A percentile compares a stretch with the other conserved stretches of the same genome.
phyloP scores from a whole-genome alignment of 2,113 vertebrate genomes.

The Balaenoptera acutorostrata region DNA sequence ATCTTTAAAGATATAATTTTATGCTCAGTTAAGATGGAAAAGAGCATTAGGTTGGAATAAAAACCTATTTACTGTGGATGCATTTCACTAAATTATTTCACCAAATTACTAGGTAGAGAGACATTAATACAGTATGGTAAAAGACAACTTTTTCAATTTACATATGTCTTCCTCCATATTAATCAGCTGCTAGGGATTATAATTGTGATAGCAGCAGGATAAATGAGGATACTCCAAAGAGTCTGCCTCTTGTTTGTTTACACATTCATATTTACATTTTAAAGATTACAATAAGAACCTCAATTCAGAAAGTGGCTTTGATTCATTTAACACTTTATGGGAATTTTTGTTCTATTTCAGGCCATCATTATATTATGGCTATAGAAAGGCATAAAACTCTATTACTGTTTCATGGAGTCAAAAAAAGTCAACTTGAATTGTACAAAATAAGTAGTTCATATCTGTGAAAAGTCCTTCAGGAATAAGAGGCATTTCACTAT shows the following conservation, averaged over 20 bases:
- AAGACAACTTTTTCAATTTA: constrained; percentile 38
- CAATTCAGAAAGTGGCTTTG: background rate
- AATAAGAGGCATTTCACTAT: constrained; percentile 60
- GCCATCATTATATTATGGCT: constrained; percentile 14
- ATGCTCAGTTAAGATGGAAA: constrained; percentile 83
- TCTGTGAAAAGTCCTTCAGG: constrained; percentile 70
- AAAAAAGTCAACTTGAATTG: constrained; percentile 65
- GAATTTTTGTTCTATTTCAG: constrained; percentile 66
- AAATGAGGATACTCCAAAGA: background rate
- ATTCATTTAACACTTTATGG: constrained; percentile 33
- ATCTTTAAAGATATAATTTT: constrained; percentile 81
- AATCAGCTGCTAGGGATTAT: constrained; percentile 63
- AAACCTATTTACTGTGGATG: constrained; percentile 72
- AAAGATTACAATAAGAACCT: constrained; percentile 38
- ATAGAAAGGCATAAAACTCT: constrained; percentile 43
- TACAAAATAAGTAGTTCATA: constrained; percentile 69
- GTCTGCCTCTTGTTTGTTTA: constrained; percentile 36
- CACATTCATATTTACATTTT: constrained; percentile 53
- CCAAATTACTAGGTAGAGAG: constrained; percentile 75
- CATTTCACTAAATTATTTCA: constrained; percentile 74
- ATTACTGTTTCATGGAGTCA: constrained; percentile 44
- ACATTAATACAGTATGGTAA: constrained; percentile 53
- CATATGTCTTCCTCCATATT: constrained; percentile 62
- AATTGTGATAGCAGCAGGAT: constrained; percentile 20
- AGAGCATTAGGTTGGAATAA: constrained; percentile 80